Percentiles rank a stretch among this genome's conserved stretches.
phyloP scores from a whole-genome alignment of 2,888 invertebrate species.

The Ectobius pallidus region DNA sequence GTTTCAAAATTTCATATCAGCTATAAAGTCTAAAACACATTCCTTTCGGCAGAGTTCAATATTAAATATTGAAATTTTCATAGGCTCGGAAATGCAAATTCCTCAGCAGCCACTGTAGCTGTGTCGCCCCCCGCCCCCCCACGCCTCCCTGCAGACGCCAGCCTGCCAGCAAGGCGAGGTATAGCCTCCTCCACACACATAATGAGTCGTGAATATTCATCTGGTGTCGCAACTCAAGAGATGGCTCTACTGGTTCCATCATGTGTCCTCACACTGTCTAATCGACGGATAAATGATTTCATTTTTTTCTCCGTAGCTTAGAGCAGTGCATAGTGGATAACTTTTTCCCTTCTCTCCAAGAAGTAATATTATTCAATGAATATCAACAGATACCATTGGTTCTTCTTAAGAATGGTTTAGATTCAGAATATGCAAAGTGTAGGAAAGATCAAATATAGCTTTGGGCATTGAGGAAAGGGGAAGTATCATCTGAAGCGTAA shows the following conservation, averaged over 20 bases:
- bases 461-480: too few relatives aligned
- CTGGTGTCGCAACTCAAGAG: conserved; percentile 36
- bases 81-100: conserved; percentile 23
- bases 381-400: too few relatives aligned
- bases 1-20: conserved; percentile 28
- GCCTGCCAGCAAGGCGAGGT: not conserved
- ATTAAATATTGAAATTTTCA: conserved; percentile 32
- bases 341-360: too few relatives aligned
- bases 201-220: conserved; percentile 41
- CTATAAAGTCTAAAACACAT: conserved; percentile 21
- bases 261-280: conserved; percentile 14
- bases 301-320: not conserved
- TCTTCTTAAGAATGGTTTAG: too few relatives aligned
- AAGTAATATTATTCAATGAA: too few relatives aligned
- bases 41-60: conserved; percentile 30
- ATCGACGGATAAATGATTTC: conserved; percentile 13
- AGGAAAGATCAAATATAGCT: too few relatives aligned
- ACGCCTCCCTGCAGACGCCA: not conserved
- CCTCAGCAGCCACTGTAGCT: conserved; percentile 15
- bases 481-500: too few relatives aligned
- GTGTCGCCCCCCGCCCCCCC: too few relatives aligned
- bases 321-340: too few relatives aligned
- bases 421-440: too few relatives aligned
- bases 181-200: conserved; percentile 19
- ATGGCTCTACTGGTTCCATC: conserved; percentile 12